Evolutionary conservation across 2,888 invertebrate genomes (phyloP), one percentile per base, ranked within the genome.

Genomic region (Agrochola litura): DNA sequence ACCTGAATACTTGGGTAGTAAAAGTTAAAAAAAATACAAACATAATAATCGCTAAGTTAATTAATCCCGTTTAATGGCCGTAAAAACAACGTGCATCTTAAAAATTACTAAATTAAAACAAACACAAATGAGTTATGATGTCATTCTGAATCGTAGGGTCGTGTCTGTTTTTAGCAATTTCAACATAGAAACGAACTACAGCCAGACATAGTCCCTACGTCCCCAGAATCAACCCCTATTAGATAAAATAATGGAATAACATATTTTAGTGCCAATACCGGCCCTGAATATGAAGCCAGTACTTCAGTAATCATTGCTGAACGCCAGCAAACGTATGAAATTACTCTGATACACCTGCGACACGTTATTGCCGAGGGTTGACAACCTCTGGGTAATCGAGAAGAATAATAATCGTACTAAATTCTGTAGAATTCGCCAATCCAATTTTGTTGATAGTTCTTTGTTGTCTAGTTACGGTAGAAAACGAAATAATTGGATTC

Each of bases 291-390:
- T 74, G 74, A 79, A 83, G 64, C 63, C 63, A 65, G 70, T 82
- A 58, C 41, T 86, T 60, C 67, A 82, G 71, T 86, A 83, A 83
- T 82, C 83, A 83, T 72, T 67, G 83, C 56, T 70, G 64, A 65
- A 66, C 54, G 72, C 63, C 54, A 79, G 69, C 71, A 76, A 79
- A 73, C 6, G 61, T 79, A 80, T 79, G 74, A 72, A 79, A 87
- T 82, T 76, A 79, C 76, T 46, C 30, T 61, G 67, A 72, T 74
- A 85, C 85, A 84, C 82, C 85, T 87, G 82, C 66, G 56, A 69
- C 75, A 73, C 76, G 30, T 61, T 86, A 74, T 79, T 68, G 54
- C n/a, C 1, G 14, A 65, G 65, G 79, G 84, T 69, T 79, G 87
- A 68, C 73, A 72, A 83, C 73, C 83, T 25, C 61, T 49, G 60